Percentiles rank a stretch among this genome's conserved stretches.
These are phyloP conservation scores for Neomonachus schauinslandi DNA, from an alignment of 2,113 vertebrate genomes.

Conservation along the genomic window DNA sequence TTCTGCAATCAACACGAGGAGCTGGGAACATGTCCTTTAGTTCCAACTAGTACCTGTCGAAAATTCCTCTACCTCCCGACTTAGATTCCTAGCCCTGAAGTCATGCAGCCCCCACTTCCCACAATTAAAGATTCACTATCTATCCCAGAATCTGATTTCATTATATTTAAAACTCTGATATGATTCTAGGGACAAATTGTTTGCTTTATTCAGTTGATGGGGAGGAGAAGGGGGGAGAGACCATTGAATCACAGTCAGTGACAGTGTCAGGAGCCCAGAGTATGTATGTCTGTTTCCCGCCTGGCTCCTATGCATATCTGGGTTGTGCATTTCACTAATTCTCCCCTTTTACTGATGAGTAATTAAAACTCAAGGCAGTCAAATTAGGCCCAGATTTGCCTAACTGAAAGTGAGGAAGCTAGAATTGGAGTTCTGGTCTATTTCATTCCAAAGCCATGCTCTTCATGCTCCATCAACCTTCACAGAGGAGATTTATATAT, in stretches of 20 bases:
- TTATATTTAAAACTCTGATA: conserved; percentile 2
- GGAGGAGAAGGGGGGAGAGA: background rate
- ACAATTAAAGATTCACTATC: background rate
- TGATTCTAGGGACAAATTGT: background rate
- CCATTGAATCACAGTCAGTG: background rate
- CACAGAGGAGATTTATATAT: background rate
- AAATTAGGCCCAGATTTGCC: background rate
- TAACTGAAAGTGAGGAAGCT: background rate
- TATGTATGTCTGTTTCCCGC: background rate
- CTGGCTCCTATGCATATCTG: background rate
- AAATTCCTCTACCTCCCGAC: background rate
- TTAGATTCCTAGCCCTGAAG: background rate
- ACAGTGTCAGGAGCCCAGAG: background rate
- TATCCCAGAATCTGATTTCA: background rate
- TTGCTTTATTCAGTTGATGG: background rate
- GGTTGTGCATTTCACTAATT: background rate
- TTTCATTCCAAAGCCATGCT: background rate
- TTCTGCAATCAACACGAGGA: background rate
- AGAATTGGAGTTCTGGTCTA: background rate
- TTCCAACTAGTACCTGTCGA: background rate
- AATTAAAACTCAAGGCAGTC: background rate
- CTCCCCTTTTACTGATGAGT: background rate
- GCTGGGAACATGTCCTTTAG: background rate
- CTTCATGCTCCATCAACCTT: background rate
- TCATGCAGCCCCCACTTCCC: background rate